Percentiles rank a stretch among this genome's conserved stretches.
Conservation (phyloP, 1,140 invertebrate species). For the Battus philenor region DNA sequence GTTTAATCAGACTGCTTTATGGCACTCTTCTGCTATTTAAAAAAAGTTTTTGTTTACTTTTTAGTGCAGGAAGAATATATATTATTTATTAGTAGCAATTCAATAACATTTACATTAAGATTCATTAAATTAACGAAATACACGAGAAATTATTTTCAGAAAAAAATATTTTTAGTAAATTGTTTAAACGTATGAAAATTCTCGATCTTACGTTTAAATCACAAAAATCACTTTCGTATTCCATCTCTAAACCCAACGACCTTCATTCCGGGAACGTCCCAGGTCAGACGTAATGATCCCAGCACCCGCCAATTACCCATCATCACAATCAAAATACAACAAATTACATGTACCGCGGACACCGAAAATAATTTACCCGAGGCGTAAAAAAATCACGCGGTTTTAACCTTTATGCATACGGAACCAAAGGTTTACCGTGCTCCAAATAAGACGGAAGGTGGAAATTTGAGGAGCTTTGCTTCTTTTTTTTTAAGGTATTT, state of each 20-base stretch:
- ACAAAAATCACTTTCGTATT: no score
- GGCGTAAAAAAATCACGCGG: neutral
- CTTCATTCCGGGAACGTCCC: conserved; percentile 43
- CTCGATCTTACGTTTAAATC: no score
- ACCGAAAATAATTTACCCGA: neutral
- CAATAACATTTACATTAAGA: no score
- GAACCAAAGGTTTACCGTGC: neutral
- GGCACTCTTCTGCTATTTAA: no score
- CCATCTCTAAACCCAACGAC: conserved; percentile 25
- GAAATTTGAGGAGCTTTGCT: neutral
- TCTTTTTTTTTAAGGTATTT: conserved; percentile 12
- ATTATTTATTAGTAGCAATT: no score
- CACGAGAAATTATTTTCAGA: no score
- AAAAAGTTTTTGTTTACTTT: no score
- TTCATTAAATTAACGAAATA: no score
- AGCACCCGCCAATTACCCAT: conserved; percentile 41
- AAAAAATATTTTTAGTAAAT: no score
- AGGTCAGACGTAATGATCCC: conserved; percentile 38
- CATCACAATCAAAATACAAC: conserved; percentile 56
- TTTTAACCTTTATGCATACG: conserved; percentile 5
- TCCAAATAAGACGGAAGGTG: neutral
- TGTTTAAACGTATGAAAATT: no score
- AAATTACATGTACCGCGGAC: conserved; percentile 30
- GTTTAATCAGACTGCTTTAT: no score
- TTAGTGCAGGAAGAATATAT: no score